Percentiles rank a stretch among this genome's conserved stretches.
These are phyloP conservation scores for Chaetops frenatus DNA, from an alignment of 2,113 vertebrate species.

Conservation along the genomic window DNA sequence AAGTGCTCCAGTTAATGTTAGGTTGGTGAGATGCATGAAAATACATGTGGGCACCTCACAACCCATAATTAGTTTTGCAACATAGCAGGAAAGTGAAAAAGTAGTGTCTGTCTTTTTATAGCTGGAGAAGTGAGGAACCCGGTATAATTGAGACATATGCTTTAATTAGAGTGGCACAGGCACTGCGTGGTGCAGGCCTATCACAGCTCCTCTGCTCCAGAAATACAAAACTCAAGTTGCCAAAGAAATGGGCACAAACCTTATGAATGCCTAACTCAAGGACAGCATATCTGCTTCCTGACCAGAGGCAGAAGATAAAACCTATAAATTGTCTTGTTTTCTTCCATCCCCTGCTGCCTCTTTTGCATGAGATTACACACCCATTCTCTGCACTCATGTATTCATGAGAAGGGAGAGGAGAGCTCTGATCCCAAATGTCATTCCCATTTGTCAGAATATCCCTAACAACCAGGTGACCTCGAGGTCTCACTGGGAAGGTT, in stretches of 20 bases:
- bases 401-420: neutral
- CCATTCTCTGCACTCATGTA: neutral
- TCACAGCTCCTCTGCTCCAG: neutral
- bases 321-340: neutral
- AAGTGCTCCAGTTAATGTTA: neutral
- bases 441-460: neutral
- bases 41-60: neutral
- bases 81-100: neutral
- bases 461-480: neutral
- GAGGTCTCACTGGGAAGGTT: neutral
- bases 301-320: neutral
- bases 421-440: neutral
- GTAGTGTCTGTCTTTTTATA: conserved; percentile 10
- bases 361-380: neutral
- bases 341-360: neutral
- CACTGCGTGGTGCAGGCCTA: neutral
- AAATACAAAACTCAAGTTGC: neutral
- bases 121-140: neutral
- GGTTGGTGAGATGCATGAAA: neutral
- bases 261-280: neutral
- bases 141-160: conserved; percentile 5
- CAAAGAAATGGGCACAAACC: neutral
- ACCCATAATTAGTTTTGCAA: neutral
- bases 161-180: neutral
- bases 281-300: neutral